phyloP scores from a whole-genome alignment of 2,888 invertebrate genomes.

The Nephrotoma guestfalica region DNA sequence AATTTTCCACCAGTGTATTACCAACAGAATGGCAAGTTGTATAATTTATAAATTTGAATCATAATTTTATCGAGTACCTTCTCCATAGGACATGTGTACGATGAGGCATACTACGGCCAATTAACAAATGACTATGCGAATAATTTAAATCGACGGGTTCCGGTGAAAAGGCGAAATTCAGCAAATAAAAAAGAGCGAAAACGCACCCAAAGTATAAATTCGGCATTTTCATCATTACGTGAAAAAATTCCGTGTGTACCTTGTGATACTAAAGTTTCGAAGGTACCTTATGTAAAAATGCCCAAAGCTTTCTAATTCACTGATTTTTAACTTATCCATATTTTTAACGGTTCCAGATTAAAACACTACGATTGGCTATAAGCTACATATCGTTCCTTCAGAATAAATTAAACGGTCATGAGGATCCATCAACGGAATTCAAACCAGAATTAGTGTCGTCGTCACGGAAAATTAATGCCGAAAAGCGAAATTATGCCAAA shows the following conservation, averaged over 20 bases:
- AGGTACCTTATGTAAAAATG: conserved; percentile 40
- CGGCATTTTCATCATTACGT: conserved; percentile 80
- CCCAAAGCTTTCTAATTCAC: not conserved
- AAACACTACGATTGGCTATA: conserved; percentile 83
- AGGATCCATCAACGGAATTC: conserved; percentile 69
- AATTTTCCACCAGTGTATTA: not conserved
- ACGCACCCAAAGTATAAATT: conserved; percentile 87
- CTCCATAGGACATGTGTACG: not conserved
- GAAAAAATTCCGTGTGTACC: conserved; percentile 96
- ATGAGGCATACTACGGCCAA: not conserved
- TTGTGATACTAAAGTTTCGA: conserved; percentile 86
- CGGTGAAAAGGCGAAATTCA: conserved; percentile 64
- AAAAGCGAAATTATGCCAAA: conserved; percentile 14
- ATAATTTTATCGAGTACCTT: not conserved
- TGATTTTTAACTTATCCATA: not conserved
- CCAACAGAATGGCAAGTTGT: not conserved
- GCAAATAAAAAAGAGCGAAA: conserved; percentile 91
- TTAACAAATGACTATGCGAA: not conserved
- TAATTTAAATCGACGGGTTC: not conserved
- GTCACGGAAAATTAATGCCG: conserved; percentile 27
- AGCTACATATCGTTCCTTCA: conserved; percentile 87
- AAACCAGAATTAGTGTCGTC: conserved; percentile 63
- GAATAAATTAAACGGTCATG: conserved; percentile 76
- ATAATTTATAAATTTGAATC: not conserved
- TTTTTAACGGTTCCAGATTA: conserved; percentile 53